Evolutionary conservation across 2,797 vertebrate species (phyloP).

Genomic region (Melanotaenia parkinsoni): DNA sequence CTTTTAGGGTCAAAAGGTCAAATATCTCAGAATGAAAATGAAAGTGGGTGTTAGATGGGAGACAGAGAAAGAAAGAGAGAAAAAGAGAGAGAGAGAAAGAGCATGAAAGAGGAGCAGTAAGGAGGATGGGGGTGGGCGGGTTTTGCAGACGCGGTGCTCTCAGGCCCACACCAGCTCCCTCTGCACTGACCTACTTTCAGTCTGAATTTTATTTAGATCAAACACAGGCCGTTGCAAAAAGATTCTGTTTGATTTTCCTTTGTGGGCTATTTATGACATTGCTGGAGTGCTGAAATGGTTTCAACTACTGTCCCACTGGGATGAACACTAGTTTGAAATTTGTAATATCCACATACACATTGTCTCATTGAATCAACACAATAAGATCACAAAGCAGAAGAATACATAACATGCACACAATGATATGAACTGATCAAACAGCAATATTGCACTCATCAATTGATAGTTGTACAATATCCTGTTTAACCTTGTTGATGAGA

Average conservation of each 20-base stretch:
- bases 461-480: neutral
- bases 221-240: conserved; percentile 71
- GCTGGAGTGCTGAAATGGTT: conserved; percentile 65
- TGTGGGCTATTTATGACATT: conserved; percentile 78
- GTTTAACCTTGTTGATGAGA: conserved; percentile 13
- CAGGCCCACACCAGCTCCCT: conserved; percentile 81
- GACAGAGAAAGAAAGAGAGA: conserved; percentile 6
- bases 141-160: conserved; percentile 75
- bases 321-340: conserved; percentile 57
- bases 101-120: conserved; percentile 34
- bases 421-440: conserved; percentile 24
- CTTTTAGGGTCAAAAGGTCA: conserved; percentile 67
- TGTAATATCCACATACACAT: conserved; percentile 14
- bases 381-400: conserved; percentile 25
- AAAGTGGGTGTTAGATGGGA: conserved; percentile 47
- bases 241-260: conserved; percentile 75
- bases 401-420: conserved; percentile 29
- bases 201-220: conserved; percentile 83
- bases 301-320: conserved; percentile 61
- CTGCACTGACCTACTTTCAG: conserved; percentile 83
- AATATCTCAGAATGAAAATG: conserved; percentile 33
- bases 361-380: conserved; percentile 25
- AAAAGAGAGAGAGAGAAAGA: conserved; percentile 22
- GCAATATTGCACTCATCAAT: conserved; percentile 9
- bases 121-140: conserved; percentile 65